Evolutionary conservation across 1,140 invertebrate species (phyloP).

Genomic region (Neelides sp.): DNA sequence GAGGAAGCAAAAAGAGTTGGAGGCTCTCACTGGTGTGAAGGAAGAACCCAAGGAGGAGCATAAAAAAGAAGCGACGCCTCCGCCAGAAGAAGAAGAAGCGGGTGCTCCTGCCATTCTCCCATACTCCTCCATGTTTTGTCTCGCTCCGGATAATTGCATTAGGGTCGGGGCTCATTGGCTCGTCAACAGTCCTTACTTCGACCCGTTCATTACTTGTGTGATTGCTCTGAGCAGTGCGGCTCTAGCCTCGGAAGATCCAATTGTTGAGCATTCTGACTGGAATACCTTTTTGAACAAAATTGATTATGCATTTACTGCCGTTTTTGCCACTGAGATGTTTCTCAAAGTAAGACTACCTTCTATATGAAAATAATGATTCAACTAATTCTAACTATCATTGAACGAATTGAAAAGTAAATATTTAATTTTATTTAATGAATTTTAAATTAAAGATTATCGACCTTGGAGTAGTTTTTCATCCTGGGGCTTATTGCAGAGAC

Average conservation of each 20-base stretch:
- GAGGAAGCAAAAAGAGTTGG: background rate
- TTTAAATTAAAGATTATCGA: constrained; percentile 90
- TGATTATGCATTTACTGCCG: constrained; percentile 98
- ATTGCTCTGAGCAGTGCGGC: constrained; percentile 96
- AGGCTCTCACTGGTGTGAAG: too few species aligned
- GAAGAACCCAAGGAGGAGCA: constrained; percentile 22
- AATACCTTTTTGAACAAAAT: constrained; percentile 93
- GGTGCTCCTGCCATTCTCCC: constrained; percentile 98
- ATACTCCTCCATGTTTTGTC: constrained; percentile 99
- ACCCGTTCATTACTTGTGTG: constrained; percentile 98
- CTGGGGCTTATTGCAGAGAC: constrained; percentile 81
- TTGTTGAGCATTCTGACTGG: constrained; percentile 71
- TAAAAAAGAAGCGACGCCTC: constrained; percentile 21
- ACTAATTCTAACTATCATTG: too few species aligned
- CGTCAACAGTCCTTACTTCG: constrained; percentile 96
- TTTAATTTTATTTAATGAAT: too few species aligned
- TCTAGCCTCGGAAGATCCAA: constrained; percentile 97
- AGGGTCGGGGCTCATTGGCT: constrained; percentile 89
- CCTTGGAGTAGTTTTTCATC: constrained; percentile 89
- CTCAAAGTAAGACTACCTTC: constrained; percentile 63
- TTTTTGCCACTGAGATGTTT: constrained; percentile 99
- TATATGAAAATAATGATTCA: too few species aligned
- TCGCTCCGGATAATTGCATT: constrained; percentile 93
- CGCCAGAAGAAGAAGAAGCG: constrained; percentile 57
- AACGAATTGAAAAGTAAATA: too few species aligned